Base-by-base conservation (phyloP, 1,140 invertebrate species). In the Chionoecetes opilio region DNA sequence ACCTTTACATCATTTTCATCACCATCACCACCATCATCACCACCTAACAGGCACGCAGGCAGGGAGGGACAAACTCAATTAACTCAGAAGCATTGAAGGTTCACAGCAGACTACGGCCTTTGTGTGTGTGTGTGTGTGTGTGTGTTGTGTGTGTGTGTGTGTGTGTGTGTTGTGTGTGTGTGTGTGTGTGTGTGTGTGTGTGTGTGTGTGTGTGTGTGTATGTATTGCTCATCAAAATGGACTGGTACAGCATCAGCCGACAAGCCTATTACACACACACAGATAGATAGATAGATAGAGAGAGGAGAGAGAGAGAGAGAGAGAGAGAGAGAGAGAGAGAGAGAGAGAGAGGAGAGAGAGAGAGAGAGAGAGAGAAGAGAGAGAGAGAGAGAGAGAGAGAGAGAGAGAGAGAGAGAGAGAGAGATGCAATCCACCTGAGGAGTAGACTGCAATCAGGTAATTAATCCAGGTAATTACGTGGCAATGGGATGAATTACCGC, bases 291-390 rank as follows among this genome's bases (percentile, higher is more conserved):
- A 63, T 21, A 63, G 8, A 63, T 21, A 63, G 8, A 63, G 21
- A 75, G 0, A 5, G 14, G 41, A 46, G 41, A 46, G 41, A 46
- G 41, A 46, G 41, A 46, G 41, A 46, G 41, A 46, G 41, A 46
- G 41, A 46, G 41, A 46, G 41, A 46, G 41, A 46, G 41, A 46
- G 41, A 46, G 41, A 46, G 41, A 46, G 41, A 46, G 41, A 46
- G 41, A 46, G 41, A 46, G 41, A 46, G 41, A 46, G 41, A 46
- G 41, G 14, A n/a, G n/a, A n/a, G n/a, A n/a, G 5, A 9, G 6
- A 63, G 53, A 63, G 53, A 63, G 53, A 63, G 53, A 63, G 53
- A 63, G 53, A 63, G 53, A n/a, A 63, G 53, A 63, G 53, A 63
- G 53, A 63, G 53, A 63, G 53, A 63, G 53, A 63, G 53, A 63